phyloP scores from a whole-genome alignment of 23 tunicate genomes.

The Botrylloides violaceus region DNA sequence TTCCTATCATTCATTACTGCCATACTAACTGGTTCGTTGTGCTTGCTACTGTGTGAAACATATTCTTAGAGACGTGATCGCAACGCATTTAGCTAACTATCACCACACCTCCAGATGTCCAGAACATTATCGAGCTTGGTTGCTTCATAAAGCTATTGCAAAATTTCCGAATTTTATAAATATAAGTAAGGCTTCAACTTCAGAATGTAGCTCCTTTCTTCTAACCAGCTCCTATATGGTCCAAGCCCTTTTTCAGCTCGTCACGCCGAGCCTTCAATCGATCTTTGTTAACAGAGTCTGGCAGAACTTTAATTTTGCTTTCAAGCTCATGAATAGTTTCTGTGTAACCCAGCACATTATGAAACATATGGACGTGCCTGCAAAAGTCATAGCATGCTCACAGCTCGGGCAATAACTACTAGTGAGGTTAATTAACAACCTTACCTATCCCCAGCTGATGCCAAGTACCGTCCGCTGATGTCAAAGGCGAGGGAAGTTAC shows the following conservation, averaged over 20 bases:
- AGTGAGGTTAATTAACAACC: not conserved
- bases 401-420: not conserved
- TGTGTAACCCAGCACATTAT: conserved; percentile 74
- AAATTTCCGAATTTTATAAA: not conserved
- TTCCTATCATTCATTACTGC: too few species aligned
- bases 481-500: conserved; percentile 55
- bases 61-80: too few species aligned
- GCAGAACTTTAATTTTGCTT: conserved; percentile 21
- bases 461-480: conserved; percentile 60
- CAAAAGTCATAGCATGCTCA: not conserved
- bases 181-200: not conserved
- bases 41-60: too few species aligned
- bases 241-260: conserved; percentile 34
- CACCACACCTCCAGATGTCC: too few species aligned
- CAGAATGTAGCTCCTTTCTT: not conserved
- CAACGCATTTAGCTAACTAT: too few species aligned
- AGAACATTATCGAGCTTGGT: too few species aligned
- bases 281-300: conserved; percentile 40
- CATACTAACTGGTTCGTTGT: too few species aligned
- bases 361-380: conserved; percentile 72
- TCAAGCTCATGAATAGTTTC: conserved; percentile 61
- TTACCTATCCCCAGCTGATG: conserved; percentile 80
- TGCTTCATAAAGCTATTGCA: not conserved
- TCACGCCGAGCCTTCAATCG: conserved; percentile 38
- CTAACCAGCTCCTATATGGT: conserved; percentile 19